Percentiles rank a stretch among this genome's conserved stretches.
Evolutionary conservation across 2,888 invertebrate genomes (phyloP).

Genomic region (Notodonta ziczac): DNA sequence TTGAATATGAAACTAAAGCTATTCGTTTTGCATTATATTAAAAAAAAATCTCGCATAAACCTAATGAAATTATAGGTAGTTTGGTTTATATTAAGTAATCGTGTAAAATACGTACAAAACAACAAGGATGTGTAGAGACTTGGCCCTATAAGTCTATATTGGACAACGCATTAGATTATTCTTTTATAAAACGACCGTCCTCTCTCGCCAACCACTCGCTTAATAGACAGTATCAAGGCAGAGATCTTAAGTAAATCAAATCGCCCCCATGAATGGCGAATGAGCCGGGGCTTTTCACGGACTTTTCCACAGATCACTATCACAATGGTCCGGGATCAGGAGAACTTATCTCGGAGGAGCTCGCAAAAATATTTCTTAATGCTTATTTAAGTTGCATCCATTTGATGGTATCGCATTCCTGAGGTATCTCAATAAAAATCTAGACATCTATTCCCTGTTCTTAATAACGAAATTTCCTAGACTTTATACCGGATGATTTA

Average conservation of each 20-base stretch:
- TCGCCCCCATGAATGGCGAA: slow-evolving; percentile 81
- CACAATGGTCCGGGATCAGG: slow-evolving; percentile 81
- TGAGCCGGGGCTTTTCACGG: slow-evolving; percentile 78
- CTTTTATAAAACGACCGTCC: slow-evolving; percentile 62
- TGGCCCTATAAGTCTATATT: slow-evolving; percentile 5
- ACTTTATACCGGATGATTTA: neutral
- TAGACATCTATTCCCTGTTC: slow-evolving; percentile 11
- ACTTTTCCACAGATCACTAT: slow-evolving; percentile 78
- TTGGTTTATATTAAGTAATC: too few species aligned
- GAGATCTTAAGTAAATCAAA: slow-evolving; percentile 85
- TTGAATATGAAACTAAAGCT: neutral
- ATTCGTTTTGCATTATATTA: too few species aligned
- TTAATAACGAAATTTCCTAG: neutral
- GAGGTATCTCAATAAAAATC: slow-evolving; percentile 24
- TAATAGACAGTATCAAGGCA: slow-evolving; percentile 79
- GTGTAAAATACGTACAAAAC: too few species aligned
- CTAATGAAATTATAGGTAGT: too few species aligned
- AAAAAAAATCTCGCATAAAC: too few species aligned
- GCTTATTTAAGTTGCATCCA: slow-evolving; percentile 77
- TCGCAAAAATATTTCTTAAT: slow-evolving; percentile 81
- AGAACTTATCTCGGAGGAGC: slow-evolving; percentile 73
- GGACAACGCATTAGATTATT: slow-evolving; percentile 52
- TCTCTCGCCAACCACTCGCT: slow-evolving; percentile 63
- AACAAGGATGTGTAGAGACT: too few species aligned
- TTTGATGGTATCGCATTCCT: slow-evolving; percentile 65